phyloP scores from a whole-genome alignment of 2,113 vertebrate genomes.

The Callaeas wilsoni region DNA sequence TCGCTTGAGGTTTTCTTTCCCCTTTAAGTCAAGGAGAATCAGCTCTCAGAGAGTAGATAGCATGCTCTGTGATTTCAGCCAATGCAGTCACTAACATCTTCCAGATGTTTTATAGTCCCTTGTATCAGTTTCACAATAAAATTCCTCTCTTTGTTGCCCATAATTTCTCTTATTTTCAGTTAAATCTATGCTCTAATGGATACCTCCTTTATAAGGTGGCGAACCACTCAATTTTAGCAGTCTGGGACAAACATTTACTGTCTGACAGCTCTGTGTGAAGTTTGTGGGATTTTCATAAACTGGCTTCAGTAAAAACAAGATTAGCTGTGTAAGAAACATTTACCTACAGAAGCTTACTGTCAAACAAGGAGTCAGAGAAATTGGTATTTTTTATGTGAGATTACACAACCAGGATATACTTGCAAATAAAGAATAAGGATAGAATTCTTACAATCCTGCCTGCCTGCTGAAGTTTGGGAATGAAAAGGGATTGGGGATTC shows the following conservation, averaged over 20 bases:
- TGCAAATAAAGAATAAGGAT: background rate
- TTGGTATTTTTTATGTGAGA: background rate
- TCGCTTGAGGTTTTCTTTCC: background rate
- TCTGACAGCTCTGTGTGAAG: background rate
- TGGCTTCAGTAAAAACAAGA: background rate
- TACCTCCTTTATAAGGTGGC: background rate
- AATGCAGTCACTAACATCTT: slow-evolving; percentile 58
- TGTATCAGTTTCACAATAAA: slow-evolving; percentile 12
- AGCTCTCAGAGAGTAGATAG: background rate
- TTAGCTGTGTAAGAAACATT: background rate
- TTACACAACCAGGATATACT: background rate
- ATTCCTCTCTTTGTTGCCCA: slow-evolving; percentile 36
- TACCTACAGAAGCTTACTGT: background rate
- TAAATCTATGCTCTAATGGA: background rate
- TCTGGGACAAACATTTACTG: background rate
- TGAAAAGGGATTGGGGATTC: background rate
- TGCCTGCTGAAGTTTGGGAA: background rate
- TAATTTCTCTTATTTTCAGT: background rate
- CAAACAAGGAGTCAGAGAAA: background rate
- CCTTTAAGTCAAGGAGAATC: slow-evolving; percentile 29
- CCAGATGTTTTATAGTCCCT: slow-evolving; percentile 70
- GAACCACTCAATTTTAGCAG: background rate
- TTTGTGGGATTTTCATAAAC: background rate
- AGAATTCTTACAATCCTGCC: background rate
- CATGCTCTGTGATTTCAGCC: slow-evolving; percentile 46